A percentile compares a stretch with the other conserved stretches of the same genome.
Conservation (phyloP, 1,140 invertebrate species). For the Parasteatoda tepidariorum region DNA sequence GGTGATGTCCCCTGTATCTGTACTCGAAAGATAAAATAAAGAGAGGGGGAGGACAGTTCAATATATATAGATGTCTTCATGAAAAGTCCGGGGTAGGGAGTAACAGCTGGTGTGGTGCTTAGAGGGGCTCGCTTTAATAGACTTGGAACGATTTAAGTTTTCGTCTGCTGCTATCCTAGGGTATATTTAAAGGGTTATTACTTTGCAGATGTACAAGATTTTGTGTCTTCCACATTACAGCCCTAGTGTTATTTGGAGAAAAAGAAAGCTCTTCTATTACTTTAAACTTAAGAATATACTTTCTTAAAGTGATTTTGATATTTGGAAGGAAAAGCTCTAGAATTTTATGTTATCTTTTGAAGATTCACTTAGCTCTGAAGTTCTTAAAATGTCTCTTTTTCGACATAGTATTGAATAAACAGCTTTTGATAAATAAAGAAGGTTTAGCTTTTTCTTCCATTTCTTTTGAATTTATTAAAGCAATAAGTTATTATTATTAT, state of each 20-base stretch:
- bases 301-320: background rate
- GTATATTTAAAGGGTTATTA: conserved; percentile 59
- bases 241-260: conserved; percentile 18
- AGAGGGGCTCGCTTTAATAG: conserved; percentile 59
- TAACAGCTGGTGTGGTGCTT: conserved; percentile 52
- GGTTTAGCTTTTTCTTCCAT: no score
- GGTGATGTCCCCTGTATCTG: conserved; percentile 55
- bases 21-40: conserved; percentile 58
- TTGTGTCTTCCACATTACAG: conserved; percentile 51
- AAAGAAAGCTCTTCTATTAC: background rate
- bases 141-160: conserved; percentile 60
- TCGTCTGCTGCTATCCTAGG: conserved; percentile 32
- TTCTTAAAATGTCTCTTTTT: no score
- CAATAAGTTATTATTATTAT: no score
- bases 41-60: conserved; percentile 22
- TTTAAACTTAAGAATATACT: background rate
- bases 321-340: no score
- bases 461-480: no score
- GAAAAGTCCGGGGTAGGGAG: conserved; percentile 29
- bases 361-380: no score
- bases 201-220: conserved; percentile 57
- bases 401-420: no score
- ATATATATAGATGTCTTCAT: conserved; percentile 56
- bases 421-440: no score
- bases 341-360: no score